These are phyloP conservation scores for Callorhinus ursinus DNA, from an alignment of 2,113 vertebrate species.

Conservation along the genomic window DNA sequence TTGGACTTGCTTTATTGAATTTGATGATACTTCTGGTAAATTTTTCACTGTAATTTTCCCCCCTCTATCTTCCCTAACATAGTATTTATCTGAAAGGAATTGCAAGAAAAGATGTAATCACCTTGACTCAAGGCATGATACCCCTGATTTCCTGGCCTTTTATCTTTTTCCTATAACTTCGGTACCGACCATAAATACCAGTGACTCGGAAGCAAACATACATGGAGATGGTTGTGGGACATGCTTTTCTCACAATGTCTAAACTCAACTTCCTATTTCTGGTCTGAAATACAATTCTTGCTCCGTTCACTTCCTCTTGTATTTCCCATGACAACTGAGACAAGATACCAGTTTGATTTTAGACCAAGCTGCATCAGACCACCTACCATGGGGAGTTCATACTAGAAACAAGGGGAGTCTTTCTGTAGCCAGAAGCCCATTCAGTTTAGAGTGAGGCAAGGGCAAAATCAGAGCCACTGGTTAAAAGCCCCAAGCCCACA, in stretches of 20 bases:
- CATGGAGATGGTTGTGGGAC: background rate
- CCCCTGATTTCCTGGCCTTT: background rate
- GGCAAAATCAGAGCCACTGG: conserved; percentile 52
- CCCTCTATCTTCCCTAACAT: background rate
- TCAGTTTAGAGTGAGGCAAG: background rate
- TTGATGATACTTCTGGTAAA: conserved; percentile 1
- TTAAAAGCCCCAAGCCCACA: conserved; percentile 44
- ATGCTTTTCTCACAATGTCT: background rate
- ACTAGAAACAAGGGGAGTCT: conserved; percentile 2
- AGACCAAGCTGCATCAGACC: background rate
- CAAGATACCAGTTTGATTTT: background rate
- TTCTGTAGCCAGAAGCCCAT: background rate
- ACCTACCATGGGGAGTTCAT: background rate
- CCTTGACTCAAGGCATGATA: background rate
- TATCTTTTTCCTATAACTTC: background rate
- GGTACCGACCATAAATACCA: background rate
- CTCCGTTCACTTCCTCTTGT: background rate
- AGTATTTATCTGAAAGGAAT: background rate
- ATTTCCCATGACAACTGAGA: background rate
- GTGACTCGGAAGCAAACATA: background rate
- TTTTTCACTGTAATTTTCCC: conserved; percentile 50
- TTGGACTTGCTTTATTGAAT: conserved; percentile 3
- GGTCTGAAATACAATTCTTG: background rate
- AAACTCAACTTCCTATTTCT: background rate
- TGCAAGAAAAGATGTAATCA: background rate